phyloP scores from a whole-genome alignment of 2,888 invertebrate species.

The Chloroclysta siterata region DNA sequence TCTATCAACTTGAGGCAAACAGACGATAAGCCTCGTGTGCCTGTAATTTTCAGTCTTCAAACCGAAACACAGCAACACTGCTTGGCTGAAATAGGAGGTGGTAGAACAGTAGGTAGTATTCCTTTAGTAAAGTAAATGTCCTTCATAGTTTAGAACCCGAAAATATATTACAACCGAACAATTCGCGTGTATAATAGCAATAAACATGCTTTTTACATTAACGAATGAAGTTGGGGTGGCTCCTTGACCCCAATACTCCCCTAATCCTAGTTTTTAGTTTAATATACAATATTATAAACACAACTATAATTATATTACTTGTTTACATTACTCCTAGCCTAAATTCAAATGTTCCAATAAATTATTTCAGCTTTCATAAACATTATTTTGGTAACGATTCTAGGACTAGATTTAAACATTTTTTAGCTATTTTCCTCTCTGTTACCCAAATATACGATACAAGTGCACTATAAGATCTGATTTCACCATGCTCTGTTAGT shows the following conservation, averaged over 20 bases:
- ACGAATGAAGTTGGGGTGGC: constrained; percentile 33
- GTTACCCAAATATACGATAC: too few species aligned
- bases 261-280: constrained; percentile 21
- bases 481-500: too few species aligned
- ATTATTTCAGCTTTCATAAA: neutral
- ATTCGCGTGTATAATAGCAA: constrained; percentile 8
- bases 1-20: too few species aligned
- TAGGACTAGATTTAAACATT: neutral
- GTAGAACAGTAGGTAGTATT: too few species aligned
- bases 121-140: too few species aligned
- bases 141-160: neutral
- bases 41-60: too few species aligned
- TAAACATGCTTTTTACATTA: constrained; percentile 31
- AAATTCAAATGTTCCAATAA: constrained; percentile 1
- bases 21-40: too few species aligned
- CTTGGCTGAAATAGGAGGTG: too few species aligned
- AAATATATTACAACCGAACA: neutral
- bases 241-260: constrained; percentile 34
- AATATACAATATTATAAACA: constrained; percentile 1
- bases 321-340: constrained; percentile 6
- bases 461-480: too few species aligned
- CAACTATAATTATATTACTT: neutral
- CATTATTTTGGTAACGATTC: neutral
- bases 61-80: too few species aligned
- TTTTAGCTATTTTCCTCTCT: too few species aligned